Percentiles rank a stretch among this genome's conserved stretches.
Evolutionary conservation across 2,797 vertebrate genomes (phyloP).

Genomic region (Pangasius mekongensis): DNA sequence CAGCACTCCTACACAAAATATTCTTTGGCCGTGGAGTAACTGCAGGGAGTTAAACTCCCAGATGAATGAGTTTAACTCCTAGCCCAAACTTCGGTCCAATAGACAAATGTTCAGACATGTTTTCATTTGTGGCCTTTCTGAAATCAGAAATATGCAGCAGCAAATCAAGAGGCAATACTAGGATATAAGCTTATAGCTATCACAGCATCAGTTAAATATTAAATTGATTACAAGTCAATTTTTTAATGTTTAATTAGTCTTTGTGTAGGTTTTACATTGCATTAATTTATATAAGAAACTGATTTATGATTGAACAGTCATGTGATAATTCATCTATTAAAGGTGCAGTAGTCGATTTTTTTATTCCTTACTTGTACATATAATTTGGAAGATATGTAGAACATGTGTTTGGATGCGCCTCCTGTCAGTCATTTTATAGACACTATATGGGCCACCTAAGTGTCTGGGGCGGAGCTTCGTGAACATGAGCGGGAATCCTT

Average conservation of each 20-base stretch:
- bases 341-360: neutral
- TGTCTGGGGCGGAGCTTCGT: too few relatives aligned
- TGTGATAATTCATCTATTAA: neutral
- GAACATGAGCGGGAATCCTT: too few relatives aligned
- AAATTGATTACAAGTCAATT: neutral
- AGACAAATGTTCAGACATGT: neutral
- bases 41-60: constrained; percentile 11
- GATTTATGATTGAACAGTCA: neutral
- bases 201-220: neutral
- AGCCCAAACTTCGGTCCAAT: neutral
- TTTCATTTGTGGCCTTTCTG: neutral
- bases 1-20: constrained; percentile 6
- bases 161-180: neutral
- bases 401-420: neutral
- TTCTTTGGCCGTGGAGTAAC: constrained; percentile 10
- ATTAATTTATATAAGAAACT: neutral
- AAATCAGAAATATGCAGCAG: neutral
- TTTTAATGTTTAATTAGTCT: neutral
- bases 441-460: too few relatives aligned
- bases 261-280: neutral
- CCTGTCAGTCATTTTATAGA: too few relatives aligned
- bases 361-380: neutral
- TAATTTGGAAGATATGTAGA: neutral
- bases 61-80: neutral
- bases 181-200: neutral